A percentile compares a stretch with the other conserved stretches of the same genome.
phyloP scores from a whole-genome alignment of 2,113 vertebrate species.

The Illadopsis cleaveri region DNA sequence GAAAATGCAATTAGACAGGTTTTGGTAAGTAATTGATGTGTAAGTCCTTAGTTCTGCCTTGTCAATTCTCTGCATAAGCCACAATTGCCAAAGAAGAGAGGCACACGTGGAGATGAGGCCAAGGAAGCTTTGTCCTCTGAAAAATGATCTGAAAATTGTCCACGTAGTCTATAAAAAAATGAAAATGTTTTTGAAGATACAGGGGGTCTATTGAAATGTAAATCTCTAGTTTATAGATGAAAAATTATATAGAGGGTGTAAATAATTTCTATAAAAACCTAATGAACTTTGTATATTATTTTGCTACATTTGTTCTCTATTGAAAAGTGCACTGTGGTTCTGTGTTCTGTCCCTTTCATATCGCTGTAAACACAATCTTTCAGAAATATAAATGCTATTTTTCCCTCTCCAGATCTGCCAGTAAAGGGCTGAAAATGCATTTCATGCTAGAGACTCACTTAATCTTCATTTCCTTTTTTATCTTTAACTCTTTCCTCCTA shows the following conservation, averaged over 20 bases:
- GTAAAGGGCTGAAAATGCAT: not conserved
- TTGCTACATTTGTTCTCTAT: not conserved
- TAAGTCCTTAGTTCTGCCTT: not conserved
- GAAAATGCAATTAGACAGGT: not conserved
- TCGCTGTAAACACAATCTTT: not conserved
- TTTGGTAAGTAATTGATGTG: not conserved
- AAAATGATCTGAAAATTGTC: not conserved
- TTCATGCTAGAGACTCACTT: not conserved
- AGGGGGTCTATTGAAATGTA: not conserved
- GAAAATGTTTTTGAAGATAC: not conserved
- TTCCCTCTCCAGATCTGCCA: not conserved
- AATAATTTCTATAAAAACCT: not conserved
- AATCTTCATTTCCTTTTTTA: not conserved
- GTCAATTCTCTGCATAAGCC: not conserved
- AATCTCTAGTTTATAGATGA: not conserved
- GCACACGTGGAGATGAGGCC: not conserved
- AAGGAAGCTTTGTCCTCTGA: not conserved
- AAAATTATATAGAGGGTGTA: not conserved
- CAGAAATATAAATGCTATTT: not conserved
- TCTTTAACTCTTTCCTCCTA: not conserved
- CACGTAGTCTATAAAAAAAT: not conserved
- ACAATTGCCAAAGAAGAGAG: not conserved
- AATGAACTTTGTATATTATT: not conserved
- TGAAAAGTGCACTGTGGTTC: not conserved
- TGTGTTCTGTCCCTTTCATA: not conserved